Percentiles rank a stretch among this genome's conserved stretches.
Conservation (phyloP, 2,797 vertebrate genomes). For the Smutsia gigantea region DNA sequence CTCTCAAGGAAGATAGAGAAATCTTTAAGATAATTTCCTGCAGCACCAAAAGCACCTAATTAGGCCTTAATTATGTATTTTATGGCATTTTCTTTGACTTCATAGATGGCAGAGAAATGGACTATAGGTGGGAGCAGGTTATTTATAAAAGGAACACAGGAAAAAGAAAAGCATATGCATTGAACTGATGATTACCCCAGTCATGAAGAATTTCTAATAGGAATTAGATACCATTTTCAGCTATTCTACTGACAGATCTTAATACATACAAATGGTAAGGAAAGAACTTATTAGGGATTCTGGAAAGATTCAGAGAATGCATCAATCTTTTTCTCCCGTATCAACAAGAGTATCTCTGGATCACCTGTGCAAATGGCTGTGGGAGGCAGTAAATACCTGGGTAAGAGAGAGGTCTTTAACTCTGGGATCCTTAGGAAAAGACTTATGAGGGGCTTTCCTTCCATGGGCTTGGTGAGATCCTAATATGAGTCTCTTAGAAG, state of each 20-base stretch:
- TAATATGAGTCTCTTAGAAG: neutral
- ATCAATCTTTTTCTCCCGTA: neutral
- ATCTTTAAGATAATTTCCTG: neutral
- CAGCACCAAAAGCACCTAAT: neutral
- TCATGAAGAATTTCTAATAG: neutral
- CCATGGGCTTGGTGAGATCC: neutral
- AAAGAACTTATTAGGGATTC: neutral
- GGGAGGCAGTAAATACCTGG: neutral
- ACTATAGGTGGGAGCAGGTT: neutral
- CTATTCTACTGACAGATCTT: neutral
- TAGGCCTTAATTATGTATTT: neutral
- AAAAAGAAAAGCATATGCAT: neutral
- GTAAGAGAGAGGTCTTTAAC: neutral
- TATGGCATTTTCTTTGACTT: neutral
- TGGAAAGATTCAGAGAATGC: neutral
- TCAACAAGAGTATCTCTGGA: neutral
- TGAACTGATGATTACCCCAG: neutral
- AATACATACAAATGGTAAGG: neutral
- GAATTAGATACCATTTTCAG: neutral
- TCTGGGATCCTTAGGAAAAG: neutral
- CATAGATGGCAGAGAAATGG: neutral
- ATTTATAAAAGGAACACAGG: neutral
- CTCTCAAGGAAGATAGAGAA: neutral
- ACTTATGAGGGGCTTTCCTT: neutral
- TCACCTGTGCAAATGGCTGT: neutral